These are phyloP conservation scores for Leptinotarsa juncta DNA, from an alignment of 2,888 invertebrate species.

Conservation along the genomic window DNA sequence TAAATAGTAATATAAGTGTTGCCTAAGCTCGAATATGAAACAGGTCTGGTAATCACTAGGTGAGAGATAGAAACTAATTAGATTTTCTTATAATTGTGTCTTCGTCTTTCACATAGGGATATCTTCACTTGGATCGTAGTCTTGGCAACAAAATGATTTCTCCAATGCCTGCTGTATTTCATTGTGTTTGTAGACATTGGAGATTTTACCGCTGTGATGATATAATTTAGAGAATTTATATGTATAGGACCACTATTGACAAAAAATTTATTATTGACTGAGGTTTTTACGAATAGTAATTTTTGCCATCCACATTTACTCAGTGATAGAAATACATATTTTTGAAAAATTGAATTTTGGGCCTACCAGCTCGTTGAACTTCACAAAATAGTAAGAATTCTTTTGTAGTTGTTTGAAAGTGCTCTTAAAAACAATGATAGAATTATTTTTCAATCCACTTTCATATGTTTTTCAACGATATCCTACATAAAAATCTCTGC, in stretches of 20 bases:
- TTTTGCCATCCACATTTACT: slow-evolving; percentile 40
- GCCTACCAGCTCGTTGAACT: not conserved
- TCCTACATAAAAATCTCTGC: too few species aligned
- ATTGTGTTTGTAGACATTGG: slow-evolving; percentile 42
- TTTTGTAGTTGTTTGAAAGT: not conserved
- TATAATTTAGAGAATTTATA: slow-evolving; percentile 42
- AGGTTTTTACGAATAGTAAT: slow-evolving; percentile 23
- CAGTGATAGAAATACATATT: slow-evolving; percentile 23
- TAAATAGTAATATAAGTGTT: slow-evolving; percentile 44
- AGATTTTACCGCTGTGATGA: slow-evolving; percentile 49
- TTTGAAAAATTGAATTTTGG: not conserved
- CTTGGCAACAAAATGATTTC: slow-evolving; percentile 27
- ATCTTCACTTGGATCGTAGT: not conserved
- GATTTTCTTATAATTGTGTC: not conserved
- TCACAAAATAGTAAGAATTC: too few species aligned
- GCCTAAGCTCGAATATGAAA: slow-evolving; percentile 35
- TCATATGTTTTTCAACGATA: too few species aligned
- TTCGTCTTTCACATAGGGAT: not conserved
- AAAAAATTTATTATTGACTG: slow-evolving; percentile 33
- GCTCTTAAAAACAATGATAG: too few species aligned
- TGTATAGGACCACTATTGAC: slow-evolving; percentile 38
- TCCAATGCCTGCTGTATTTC: slow-evolving; percentile 37
- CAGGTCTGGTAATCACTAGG: not conserved
- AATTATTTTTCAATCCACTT: too few species aligned
- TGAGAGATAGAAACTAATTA: not conserved